Conservation (phyloP, 2,113 vertebrate genomes). For the Progne subis region DNA sequence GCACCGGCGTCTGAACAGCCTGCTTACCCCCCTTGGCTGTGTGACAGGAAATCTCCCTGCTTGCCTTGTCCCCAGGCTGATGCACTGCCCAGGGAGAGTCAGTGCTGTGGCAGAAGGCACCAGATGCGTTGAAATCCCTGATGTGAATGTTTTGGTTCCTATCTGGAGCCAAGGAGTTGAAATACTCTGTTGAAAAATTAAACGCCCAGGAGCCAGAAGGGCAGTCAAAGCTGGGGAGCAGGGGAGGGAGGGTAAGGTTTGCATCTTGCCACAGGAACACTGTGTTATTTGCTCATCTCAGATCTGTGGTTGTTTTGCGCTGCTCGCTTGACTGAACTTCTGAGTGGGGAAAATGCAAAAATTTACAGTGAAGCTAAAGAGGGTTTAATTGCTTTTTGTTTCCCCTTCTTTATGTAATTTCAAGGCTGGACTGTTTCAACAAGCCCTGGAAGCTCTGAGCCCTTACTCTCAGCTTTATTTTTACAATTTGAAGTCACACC, state of each 20-base stretch:
- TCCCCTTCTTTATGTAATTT: not conserved
- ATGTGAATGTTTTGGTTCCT: not conserved
- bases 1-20: not conserved
- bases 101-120: not conserved
- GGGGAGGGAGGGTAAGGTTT: not conserved
- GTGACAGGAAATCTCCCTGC: not conserved
- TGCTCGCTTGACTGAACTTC: not conserved
- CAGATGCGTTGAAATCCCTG: not conserved
- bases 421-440: not conserved
- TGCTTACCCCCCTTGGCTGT: rapidly evolving
- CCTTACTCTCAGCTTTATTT: not conserved
- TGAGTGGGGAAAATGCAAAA: not conserved
- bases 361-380: not conserved
- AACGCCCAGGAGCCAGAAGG: not conserved
- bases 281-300: not conserved
- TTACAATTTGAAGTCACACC: not conserved
- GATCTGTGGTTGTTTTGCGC: not conserved
- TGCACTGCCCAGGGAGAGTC: not conserved
- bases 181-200: not conserved
- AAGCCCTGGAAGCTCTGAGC: not conserved
- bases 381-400: not conserved
- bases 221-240: not conserved
- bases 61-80: not conserved
- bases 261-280: not conserved
- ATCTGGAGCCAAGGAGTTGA: not conserved